Evolutionary conservation across 2,888 invertebrate genomes (phyloP), one percentile per base, ranked within the genome.

Genomic region (Amphipoea lucens): DNA sequence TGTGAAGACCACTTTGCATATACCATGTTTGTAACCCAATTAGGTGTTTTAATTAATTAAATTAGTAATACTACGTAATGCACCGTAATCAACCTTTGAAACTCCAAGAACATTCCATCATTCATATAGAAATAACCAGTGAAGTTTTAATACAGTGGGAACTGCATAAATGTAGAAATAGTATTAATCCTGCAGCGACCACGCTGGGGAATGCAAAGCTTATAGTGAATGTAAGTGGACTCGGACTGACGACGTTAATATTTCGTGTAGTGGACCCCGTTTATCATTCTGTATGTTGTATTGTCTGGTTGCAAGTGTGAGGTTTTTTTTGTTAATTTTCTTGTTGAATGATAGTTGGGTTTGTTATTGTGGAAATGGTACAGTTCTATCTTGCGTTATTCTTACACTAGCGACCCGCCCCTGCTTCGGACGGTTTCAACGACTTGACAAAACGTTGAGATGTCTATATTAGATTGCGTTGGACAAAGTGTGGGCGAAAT

Each of bases 151-250:
- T 67, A 63, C 74, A 65, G 69, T 66, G 57, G 40, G 65, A 68
- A 79, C 70, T 74, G 63, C 69, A 84, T 84, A 66, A 74, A 72
- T 51, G 78, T 68, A n/a, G 68, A 63, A 74, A 81, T 85, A 74
- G 74, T 85, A 87, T 84, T 79, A 84, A 74, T 84, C 42, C 84
- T 48, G 67, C 57, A 60, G 73, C 29, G 14, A 54, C 17, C 48
- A 40, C 85, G n/a, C 85, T 20, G 71, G 85, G 85, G 85, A 74
- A 70, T 80, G 81, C 76, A 75, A 72, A 65, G 87, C 74, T 85
- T 84, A 84, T 17, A 63, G 40, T 20, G 67, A 68, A 68, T 76
- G 67, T 83, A 62, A 80, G 70, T 80, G 81, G 81, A 76, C 70
- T 74, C 20, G 1, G 60, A 65, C 60, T 36, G 81, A 71, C 51